Evolutionary conservation across 2,888 invertebrate genomes (phyloP), one percentile per base, ranked within the genome.

Genomic region (Hoplodrina blanda): DNA sequence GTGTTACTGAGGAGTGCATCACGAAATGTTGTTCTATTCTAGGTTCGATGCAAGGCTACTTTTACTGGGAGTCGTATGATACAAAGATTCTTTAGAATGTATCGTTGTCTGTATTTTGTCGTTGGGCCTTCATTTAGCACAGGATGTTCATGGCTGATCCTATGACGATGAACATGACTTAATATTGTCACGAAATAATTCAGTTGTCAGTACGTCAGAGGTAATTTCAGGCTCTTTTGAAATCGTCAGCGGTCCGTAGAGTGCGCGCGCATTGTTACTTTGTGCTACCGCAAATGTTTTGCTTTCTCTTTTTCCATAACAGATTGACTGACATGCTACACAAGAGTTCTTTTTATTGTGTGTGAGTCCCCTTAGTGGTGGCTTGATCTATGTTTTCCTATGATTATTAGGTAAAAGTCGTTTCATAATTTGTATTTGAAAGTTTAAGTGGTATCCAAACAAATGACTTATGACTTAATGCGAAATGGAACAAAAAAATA

Each of bases 201-300:
- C 50, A 60, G 17, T 55, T 54, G 17, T 17, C 19, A 37, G 19
- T 6, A 10, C 44, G 4, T 7, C 7, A 19, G 33, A 54, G 3
- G n/a, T 25, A 67, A n/a, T 30, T 44, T n/a, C 5, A 30, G 15
- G 13, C 41, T n/a, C 44, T 49, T 69, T 72, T 57, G 30, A n/a
- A 25, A 17, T 19, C 4, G 53, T 15, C n/a, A 44, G 15, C 37
- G 25, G 2, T 5, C 4, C 1, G 25, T 30, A 33, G 33, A 25
- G 55, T 46, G 44, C 41, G 69, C 37, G 69, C 6, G 44, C 59
- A 59, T 59, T 73, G 71, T 77, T 25, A 33, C 33, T 37, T 59
- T 59, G 78, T 60, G 33, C 50, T 19, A 6, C 20, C 8, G 15
- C 69, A 25, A n/a, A 15, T 25, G 73, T 54, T 70, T 70, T 59